Evolutionary conservation across 2,113 vertebrate genomes (phyloP), one percentile per base, ranked within the genome.

Genomic region (Dasypus novemcinctus): DNA sequence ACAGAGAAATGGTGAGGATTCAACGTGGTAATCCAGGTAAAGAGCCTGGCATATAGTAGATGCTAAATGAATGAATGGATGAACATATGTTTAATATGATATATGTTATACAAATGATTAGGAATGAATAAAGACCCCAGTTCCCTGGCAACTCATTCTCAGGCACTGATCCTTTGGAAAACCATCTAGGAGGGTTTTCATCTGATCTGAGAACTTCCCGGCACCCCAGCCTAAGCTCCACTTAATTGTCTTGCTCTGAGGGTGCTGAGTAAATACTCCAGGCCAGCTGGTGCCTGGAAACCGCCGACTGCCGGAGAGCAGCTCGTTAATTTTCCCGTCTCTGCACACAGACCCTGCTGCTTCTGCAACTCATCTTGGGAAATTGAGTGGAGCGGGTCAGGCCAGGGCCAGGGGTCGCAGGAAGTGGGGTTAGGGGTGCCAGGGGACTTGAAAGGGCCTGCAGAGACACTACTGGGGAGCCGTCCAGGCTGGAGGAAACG

Each of bases 391-490:
- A 95, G 94, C n/a, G 27, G 96, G 93, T 95, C 94, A 95, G 88
- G 59, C 76, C 1, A 36, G 86, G 94, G 95, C 89, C 88, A 89
- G 91, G 90, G 96, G 96, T 98, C 92, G 31, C 74, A 95, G 96
- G 97, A 98, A 97, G 95, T 94, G 91, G 91, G 95, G 86, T 85
- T 95, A 87, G 88, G 89, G 93, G 94, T 92, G 93, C 94, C 96
- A 95, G 94, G 95, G 94, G 96, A 97, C 97, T 96, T 97, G 96
- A 97, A 98, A 97, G 94, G 75, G 64, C 69, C 95, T 72, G 64
- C 69, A 52, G 91, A 95, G 95, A 79, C 89, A 93, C 95, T n/a
- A 20, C 38, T 17, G 80, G 96, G 96, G 93, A 97, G 93, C 86
- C 27, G 72, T 83, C 88, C 94, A 91, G 96, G 82, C 78, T 31